Base-by-base conservation (phyloP, 2,888 invertebrate species). In the Aproaerema taeniolella region DNA sequence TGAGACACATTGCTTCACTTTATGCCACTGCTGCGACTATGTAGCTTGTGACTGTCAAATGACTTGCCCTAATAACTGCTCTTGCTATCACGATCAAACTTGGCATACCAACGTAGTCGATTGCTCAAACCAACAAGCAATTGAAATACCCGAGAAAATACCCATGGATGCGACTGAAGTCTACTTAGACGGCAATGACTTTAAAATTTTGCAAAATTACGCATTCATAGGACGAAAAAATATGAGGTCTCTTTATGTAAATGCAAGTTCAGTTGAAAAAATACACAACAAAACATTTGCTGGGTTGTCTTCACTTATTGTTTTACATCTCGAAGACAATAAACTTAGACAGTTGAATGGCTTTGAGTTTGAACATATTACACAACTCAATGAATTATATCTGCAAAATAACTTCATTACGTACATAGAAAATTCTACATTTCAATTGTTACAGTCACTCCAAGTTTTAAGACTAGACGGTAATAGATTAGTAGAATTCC, bases 41-140 rank as follows among this genome's bases (percentile, higher is more conserved):
- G 96, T 96, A 64, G 95, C 95, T 28, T 98, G 98, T 70, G 97
- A 97, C 80, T 98, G 98, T 81, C 95, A 97, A 87, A 96, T 97
- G 94, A 96, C 95, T 45, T 98, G 98, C 64, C 98, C 98, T 6
- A 90, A 91, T 58, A 95, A 95, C 69, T 98, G 98, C 79, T 93
- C 94, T 50, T 98, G 98, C 76, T 97, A 95, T 82, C 96, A 96
- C 72, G 97, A 98, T 71, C 94, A 95, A 60, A 93, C 94, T 38
- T 97, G 97, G 95, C 92, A 93, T 56, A 95, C 95, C 42, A 96
- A 96, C 74, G 94, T 96, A 11, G 96, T 96, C 30, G 96, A 96
- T 73, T 97, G 96, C 78, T 94, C 95, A 49, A 91, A 91, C 29
- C 92, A 94, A 73, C 88, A 89, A 65, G 90, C 93, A 60, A 82